A percentile compares a stretch with the other conserved stretches of the same genome.
phyloP scores from a whole-genome alignment of 2,888 invertebrate species.

The Aleiodes testaceus region DNA sequence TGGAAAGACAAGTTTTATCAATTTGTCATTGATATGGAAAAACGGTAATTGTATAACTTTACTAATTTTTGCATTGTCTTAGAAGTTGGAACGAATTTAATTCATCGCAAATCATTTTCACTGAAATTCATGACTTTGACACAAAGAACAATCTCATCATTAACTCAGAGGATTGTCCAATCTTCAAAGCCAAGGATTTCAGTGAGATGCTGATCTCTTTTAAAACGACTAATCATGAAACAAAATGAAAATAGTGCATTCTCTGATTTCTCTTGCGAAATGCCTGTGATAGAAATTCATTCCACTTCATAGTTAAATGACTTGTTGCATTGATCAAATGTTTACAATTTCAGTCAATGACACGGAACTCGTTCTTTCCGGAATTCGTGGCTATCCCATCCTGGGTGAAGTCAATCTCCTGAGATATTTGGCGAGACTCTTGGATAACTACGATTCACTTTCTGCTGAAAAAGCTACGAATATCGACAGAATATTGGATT shows the following conservation, averaged over 20 bases:
- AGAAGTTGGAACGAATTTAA: too few species aligned
- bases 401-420: slow-evolving; percentile 83
- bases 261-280: too few species aligned
- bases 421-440: slow-evolving; percentile 79
- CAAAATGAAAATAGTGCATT: too few species aligned
- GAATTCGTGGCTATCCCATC: slow-evolving; percentile 75
- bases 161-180: too few species aligned
- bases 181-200: too few species aligned
- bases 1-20: slow-evolving; percentile 63
- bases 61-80: too few species aligned
- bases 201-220: too few species aligned
- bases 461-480: slow-evolving; percentile 65
- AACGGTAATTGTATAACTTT: slow-evolving; percentile 75
- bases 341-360: slow-evolving; percentile 58
- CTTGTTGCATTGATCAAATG: neutral
- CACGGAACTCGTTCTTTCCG: slow-evolving; percentile 55
- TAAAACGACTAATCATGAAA: too few species aligned
- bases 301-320: neutral
- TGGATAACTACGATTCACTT: slow-evolving; percentile 71
- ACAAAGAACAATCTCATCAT: too few species aligned
- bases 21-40: slow-evolving; percentile 85
- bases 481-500: slow-evolving; percentile 80
- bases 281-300: too few species aligned
- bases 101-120: too few species aligned
- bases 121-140: too few species aligned